Conservation (phyloP, 2,113 vertebrate species). For the Tenrec ecaudatus region DNA sequence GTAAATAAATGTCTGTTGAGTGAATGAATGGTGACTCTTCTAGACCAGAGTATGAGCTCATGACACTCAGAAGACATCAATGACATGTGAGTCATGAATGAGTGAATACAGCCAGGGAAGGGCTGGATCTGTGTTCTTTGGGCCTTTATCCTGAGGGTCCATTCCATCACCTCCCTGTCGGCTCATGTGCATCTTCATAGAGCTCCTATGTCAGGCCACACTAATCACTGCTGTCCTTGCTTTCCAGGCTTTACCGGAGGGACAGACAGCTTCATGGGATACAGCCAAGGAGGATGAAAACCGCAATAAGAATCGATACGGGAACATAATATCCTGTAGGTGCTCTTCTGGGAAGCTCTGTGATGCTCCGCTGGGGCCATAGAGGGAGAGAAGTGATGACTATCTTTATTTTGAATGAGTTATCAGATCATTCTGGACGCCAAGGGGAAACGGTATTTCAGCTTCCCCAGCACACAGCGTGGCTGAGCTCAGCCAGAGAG, state of each 20-base stretch:
- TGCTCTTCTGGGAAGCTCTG: conserved; percentile 80
- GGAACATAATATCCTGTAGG: conserved; percentile 99
- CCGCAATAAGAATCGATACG: conserved; percentile 98
- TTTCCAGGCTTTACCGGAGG: conserved; percentile 94
- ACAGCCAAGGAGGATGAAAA: conserved; percentile 98
- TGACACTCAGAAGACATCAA: not conserved
- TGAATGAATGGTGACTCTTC: not conserved
- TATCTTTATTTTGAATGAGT: not conserved
- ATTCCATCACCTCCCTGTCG: not conserved
- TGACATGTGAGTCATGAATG: not conserved
- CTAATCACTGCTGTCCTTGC: conserved; percentile 57
- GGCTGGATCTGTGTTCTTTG: not conserved
- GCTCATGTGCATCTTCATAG: not conserved
- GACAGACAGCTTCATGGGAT: conserved; percentile 98
- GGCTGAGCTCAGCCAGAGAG: not conserved
- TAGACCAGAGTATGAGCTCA: not conserved
- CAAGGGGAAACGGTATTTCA: not conserved
- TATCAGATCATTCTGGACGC: not conserved
- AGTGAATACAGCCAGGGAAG: not conserved
- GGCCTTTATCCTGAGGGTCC: not conserved
- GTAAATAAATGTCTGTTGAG: not conserved
- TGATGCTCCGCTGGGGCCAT: not conserved
- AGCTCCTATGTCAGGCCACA: not conserved
- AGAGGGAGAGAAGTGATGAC: not conserved
- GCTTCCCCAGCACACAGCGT: not conserved